Evolutionary conservation across 1,140 invertebrate genomes (phyloP).

Genomic region (Ectropis grisescens): DNA sequence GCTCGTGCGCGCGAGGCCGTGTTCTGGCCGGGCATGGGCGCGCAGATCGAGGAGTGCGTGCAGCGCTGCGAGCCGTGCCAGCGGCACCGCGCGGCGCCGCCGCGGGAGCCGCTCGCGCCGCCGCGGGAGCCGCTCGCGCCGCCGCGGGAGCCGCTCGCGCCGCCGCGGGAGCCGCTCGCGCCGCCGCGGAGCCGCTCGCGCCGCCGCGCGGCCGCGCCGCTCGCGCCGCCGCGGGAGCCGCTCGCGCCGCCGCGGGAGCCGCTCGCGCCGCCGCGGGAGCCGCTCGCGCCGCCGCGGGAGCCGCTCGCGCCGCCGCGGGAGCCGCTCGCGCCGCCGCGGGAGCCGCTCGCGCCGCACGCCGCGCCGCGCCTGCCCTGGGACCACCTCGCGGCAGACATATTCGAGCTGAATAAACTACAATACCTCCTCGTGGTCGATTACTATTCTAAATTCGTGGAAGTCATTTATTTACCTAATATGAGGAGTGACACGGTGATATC

Average conservation of each 20-base stretch:
- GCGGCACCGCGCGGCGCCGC: conserved; percentile 1
- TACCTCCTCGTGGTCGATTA: conserved; percentile 22
- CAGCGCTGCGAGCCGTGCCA: too few relatives aligned
- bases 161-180: too few relatives aligned
- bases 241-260: too few relatives aligned
- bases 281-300: too few relatives aligned
- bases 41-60: too few relatives aligned
- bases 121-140: conserved; percentile 10
- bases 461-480: conserved; percentile 7
- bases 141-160: too few relatives aligned
- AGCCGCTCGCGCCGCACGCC: conserved; percentile 13
- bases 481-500: conserved; percentile 13
- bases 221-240: not conserved
- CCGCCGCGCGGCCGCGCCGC: too few relatives aligned
- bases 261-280: too few relatives aligned
- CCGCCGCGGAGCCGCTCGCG: too few relatives aligned
- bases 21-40: too few relatives aligned
- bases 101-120: conserved; percentile 15
- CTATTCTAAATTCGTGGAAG: conserved; percentile 20
- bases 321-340: conserved; percentile 12
- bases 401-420: conserved; percentile 8
- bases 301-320: too few relatives aligned
- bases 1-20: not conserved
- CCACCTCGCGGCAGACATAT: conserved; percentile 12
- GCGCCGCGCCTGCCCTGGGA: conserved; percentile 14